Evolutionary conservation across 2,113 vertebrate species (phyloP), one percentile per base, ranked within the genome.

Genomic region (Oreochromis niloticus): DNA sequence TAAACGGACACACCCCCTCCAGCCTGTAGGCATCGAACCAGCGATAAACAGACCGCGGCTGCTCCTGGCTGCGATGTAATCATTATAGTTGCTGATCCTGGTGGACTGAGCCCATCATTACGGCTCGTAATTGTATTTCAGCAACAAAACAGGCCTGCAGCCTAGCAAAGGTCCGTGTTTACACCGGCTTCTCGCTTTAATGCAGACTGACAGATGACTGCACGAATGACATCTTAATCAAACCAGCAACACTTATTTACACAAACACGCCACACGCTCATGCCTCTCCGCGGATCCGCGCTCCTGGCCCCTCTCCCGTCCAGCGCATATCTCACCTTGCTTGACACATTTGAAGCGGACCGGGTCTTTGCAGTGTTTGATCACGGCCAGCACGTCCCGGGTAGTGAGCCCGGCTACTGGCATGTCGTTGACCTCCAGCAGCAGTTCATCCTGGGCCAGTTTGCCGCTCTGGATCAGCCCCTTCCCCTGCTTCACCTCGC

Each of bases 391-490:
- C 95, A 98, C 98, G 96, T 99, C 98, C 96, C 99, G 97, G 95
- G 97, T 97, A 92, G 99, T 99, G 91, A 99, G 98, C 85, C 98
- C 98, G 68, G 98, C 98, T 96, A 99, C 98, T 19, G 99, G 98
- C 94, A 98, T 99, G 97, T 99, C 98, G 96, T 99, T 99, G 95
- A 99, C 99, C 97, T 99, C 99, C 96, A 99, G 95, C 79, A 99
- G 97, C 96, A 99, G 97, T 94, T 99, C 98, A 95, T 98, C 97
- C 95, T 98, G 97, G 96, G 98, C 97, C 96, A 97, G 97, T 92
- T 98, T 98, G 91, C 98, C 98, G 95, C 97, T 97, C 96, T 99
- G 98, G 95, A 98, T 97, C 96, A 97, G 97, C 93, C 98, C 97
- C 96, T 98, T 97, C 85, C 97, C 98, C 81, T 97, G 97, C 95